Conservation (phyloP, 2,797 vertebrate species). For the Rallus crepitans region DNA sequence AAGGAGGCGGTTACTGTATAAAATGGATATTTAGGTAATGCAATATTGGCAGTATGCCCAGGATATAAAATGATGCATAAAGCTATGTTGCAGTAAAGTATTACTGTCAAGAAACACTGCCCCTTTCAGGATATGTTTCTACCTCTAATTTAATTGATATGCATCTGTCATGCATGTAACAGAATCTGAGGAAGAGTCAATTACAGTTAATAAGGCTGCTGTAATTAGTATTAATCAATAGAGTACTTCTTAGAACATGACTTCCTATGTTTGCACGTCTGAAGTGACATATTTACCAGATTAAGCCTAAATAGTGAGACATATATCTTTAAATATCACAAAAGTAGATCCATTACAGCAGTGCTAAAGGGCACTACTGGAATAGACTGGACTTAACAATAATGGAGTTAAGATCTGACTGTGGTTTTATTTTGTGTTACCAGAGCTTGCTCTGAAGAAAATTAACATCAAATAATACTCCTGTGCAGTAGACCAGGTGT, state of each 20-base stretch:
- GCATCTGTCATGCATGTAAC: neutral
- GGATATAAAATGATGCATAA: slow-evolving; percentile 17
- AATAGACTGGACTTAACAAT: neutral
- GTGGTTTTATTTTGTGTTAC: neutral
- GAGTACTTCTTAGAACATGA: neutral
- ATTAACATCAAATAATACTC: neutral
- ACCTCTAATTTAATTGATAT: neutral
- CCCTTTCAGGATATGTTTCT: slow-evolving; percentile 4
- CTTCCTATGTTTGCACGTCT: neutral
- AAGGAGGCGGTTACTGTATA: slow-evolving; percentile 53
- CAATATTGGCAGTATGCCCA: slow-evolving; percentile 43
- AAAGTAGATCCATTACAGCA: neutral
- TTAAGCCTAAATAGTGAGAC: neutral
- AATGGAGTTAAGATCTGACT: neutral
- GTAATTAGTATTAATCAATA: neutral
- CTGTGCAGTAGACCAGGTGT: neutral
- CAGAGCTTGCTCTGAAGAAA: neutral
- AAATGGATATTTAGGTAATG: slow-evolving; percentile 61
- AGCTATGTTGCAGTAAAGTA: slow-evolving; percentile 32
- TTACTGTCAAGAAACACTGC: slow-evolving; percentile 45
- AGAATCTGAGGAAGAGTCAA: neutral
- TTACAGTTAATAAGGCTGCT: slow-evolving; percentile 29
- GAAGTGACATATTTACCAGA: neutral
- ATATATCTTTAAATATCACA: neutral
- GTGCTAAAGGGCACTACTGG: neutral